A percentile compares a stretch with the other conserved stretches of the same genome.
phyloP scores from a whole-genome alignment of 2,888 invertebrate species.

The Drosophila quinaria region DNA sequence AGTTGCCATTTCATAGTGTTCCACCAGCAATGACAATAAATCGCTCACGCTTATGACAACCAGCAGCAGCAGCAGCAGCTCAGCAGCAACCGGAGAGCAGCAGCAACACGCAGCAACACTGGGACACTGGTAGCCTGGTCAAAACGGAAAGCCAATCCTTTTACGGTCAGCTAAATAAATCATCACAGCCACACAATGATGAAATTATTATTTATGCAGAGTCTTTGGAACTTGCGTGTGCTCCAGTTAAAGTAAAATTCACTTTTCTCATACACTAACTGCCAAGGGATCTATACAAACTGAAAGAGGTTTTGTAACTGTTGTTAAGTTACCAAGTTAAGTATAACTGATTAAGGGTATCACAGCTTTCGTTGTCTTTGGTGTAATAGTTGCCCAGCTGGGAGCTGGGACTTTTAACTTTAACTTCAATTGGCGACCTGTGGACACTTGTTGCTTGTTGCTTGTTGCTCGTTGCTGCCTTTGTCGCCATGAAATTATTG shows the following conservation, averaged over 20 bases:
- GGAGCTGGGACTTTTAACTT: slow-evolving; percentile 33
- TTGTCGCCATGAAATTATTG: slow-evolving; percentile 80
- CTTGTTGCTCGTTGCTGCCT: slow-evolving; percentile 46
- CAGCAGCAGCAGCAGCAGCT: slow-evolving; percentile 31
- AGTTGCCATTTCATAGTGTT: slow-evolving; percentile 56
- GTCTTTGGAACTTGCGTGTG: slow-evolving; percentile 58
- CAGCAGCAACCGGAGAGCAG: background rate
- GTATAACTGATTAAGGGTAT: slow-evolving; percentile 32
- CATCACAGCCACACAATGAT: slow-evolving; percentile 83
- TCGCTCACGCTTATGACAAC: slow-evolving; percentile 83
- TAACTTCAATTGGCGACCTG: slow-evolving; percentile 54
- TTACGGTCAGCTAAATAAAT: slow-evolving; percentile 82
- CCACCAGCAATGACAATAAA: slow-evolving; percentile 80
- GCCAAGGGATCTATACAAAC: background rate
- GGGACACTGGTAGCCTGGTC: slow-evolving; percentile 44
- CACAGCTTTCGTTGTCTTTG: slow-evolving; percentile 5
- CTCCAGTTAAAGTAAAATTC: slow-evolving; percentile 80
- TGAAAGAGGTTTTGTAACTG: background rate
- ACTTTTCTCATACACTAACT: slow-evolving; percentile 56
- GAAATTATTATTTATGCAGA: slow-evolving; percentile 84
- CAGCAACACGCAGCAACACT: slow-evolving; percentile 7
- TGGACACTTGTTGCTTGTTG: slow-evolving; percentile 54
- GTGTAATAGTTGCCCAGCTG: slow-evolving; percentile 12
- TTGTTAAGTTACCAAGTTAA: background rate
- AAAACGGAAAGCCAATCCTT: slow-evolving; percentile 70